These are phyloP conservation scores for Ursus arctos DNA, from an alignment of 2,113 vertebrate species.

Conservation along the genomic window DNA sequence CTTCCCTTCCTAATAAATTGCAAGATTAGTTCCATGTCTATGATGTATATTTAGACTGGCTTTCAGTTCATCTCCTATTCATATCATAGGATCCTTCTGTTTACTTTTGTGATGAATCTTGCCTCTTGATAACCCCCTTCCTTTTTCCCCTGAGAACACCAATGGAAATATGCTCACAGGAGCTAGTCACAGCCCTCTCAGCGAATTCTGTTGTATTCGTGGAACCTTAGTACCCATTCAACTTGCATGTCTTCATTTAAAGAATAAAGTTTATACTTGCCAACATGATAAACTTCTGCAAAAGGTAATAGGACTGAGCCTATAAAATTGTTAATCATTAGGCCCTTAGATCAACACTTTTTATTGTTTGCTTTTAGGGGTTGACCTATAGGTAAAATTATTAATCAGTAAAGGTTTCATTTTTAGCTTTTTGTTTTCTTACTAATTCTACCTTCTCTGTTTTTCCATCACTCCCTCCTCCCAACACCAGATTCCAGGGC, in stretches of 20 bases:
- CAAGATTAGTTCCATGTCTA: not conserved
- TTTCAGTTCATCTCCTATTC: not conserved
- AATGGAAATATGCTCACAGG: not conserved
- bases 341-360: not conserved
- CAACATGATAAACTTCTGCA: not conserved
- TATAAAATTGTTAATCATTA: conserved; percentile 4
- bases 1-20: not conserved
- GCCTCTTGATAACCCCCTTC: not conserved
- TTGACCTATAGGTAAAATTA: not conserved
- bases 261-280: not conserved
- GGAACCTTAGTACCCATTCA: not conserved
- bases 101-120: not conserved
- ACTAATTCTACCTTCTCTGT: not conserved
- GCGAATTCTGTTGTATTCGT: not conserved
- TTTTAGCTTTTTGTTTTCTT: conserved; percentile 7
- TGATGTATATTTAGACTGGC: not conserved
- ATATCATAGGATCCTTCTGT: not conserved
- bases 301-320: not conserved
- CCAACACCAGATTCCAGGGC: not conserved
- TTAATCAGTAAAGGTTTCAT: not conserved
- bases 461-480: not conserved
- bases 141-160: not conserved
- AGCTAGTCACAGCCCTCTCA: not conserved
- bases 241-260: not conserved
- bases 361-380: conserved; percentile 42